Conservation (phyloP, 2,888 invertebrate genomes). For the Yponomeuta sedellus region DNA sequence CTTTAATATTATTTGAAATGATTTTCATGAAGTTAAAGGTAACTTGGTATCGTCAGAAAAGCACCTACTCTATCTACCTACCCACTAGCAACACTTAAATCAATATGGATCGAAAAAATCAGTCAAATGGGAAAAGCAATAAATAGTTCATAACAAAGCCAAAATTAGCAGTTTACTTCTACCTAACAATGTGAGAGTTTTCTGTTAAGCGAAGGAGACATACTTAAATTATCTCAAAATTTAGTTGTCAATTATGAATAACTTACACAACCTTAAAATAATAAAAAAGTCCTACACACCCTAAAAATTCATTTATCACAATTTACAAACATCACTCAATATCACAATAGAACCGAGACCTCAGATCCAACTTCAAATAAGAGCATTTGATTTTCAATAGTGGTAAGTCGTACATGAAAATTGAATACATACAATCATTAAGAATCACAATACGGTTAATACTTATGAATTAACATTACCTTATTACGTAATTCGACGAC, state of each 20-base stretch:
- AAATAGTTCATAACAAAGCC: neutral
- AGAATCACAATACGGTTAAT: conserved; percentile 73
- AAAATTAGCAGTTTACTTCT: neutral
- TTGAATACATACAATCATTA: conserved; percentile 59
- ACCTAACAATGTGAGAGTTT: neutral
- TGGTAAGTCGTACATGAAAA: conserved; percentile 43
- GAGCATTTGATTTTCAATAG: conserved; percentile 53
- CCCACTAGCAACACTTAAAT: neutral
- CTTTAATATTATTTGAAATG: too few species aligned
- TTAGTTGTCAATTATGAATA: neutral
- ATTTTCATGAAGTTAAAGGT: too few species aligned
- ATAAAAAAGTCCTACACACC: neutral
- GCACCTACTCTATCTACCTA: neutral
- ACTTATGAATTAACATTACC: conserved; percentile 64
- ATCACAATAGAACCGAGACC: conserved; percentile 43
- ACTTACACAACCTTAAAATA: neutral
- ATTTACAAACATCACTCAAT: conserved; percentile 26
- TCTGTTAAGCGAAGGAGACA: neutral
- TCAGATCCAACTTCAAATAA: conserved; percentile 43
- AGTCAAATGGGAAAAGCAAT: conserved; percentile 5
- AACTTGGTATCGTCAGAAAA: too few species aligned
- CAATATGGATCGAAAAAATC: neutral
- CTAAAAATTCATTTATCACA: conserved; percentile 3
- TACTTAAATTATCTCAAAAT: neutral
- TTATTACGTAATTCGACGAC: conserved; percentile 53